These are phyloP conservation scores for Prionailurus viverrinus DNA, from an alignment of 2,113 vertebrate genomes.

Conservation along the genomic window DNA sequence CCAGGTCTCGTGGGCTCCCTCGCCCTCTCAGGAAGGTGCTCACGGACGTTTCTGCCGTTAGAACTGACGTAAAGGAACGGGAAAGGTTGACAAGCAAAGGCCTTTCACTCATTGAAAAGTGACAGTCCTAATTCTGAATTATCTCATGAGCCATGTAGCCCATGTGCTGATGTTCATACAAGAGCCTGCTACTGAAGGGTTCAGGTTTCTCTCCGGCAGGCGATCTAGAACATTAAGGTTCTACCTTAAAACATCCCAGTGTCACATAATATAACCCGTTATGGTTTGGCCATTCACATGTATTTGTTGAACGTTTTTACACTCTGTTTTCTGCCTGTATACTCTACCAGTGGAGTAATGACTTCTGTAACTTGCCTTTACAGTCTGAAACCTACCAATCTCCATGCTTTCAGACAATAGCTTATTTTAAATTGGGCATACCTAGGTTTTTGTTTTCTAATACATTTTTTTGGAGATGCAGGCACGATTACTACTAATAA, in stretches of 20 bases:
- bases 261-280: background rate
- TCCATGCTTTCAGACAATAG: background rate
- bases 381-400: background rate
- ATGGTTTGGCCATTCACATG: background rate
- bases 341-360: background rate
- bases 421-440: background rate
- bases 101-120: background rate
- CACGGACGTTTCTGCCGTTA: background rate
- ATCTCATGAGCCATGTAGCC: background rate
- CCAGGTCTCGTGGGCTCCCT: background rate
- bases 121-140: background rate
- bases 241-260: background rate
- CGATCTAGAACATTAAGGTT: background rate
- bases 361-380: background rate
- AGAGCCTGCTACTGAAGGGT: background rate
- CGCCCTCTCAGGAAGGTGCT: background rate
- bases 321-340: background rate
- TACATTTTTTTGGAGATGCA: background rate
- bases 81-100: too few species aligned
- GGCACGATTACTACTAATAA: background rate
- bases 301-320: background rate
- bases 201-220: background rate
- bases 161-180: fast-evolving
- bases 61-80: background rate
- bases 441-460: background rate